Evolutionary conservation across 1,140 invertebrate species (phyloP).

Genomic region (Platorchestia sp.): DNA sequence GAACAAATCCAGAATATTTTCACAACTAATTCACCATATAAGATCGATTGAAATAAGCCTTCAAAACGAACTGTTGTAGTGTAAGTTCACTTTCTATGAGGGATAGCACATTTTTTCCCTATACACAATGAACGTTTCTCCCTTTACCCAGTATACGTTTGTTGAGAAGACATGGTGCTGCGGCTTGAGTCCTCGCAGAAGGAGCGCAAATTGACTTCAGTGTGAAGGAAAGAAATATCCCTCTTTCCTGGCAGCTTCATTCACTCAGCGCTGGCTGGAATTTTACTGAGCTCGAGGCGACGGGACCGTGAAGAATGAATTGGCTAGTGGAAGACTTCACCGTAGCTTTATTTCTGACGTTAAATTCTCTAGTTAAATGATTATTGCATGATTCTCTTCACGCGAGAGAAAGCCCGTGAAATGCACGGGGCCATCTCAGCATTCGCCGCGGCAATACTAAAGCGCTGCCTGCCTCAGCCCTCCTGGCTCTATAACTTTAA

Average conservation of each 20-base stretch:
- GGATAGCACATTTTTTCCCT: background rate
- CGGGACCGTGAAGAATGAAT: slow-evolving; percentile 21
- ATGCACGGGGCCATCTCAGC: background rate
- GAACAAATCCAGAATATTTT: background rate
- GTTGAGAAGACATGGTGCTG: background rate
- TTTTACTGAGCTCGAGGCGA: background rate
- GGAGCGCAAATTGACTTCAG: background rate
- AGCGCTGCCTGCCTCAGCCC: background rate
- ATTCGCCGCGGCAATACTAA: background rate
- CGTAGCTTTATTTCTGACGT: background rate
- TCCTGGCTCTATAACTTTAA: slow-evolving; percentile 32
- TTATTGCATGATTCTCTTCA: background rate
- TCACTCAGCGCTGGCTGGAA: background rate
- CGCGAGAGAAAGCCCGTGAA: background rate
- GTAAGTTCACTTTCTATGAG: background rate
- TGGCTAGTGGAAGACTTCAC: background rate
- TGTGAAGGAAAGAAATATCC: background rate
- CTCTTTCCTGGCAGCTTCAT: background rate
- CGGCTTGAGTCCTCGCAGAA: background rate
- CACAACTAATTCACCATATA: background rate
- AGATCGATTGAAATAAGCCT: background rate
- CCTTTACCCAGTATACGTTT: background rate
- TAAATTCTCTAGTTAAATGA: background rate
- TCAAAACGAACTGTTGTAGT: background rate
- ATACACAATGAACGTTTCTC: no score